phyloP scores from a whole-genome alignment of 2,797 vertebrate species.

The Oreochromis mossambicus region DNA sequence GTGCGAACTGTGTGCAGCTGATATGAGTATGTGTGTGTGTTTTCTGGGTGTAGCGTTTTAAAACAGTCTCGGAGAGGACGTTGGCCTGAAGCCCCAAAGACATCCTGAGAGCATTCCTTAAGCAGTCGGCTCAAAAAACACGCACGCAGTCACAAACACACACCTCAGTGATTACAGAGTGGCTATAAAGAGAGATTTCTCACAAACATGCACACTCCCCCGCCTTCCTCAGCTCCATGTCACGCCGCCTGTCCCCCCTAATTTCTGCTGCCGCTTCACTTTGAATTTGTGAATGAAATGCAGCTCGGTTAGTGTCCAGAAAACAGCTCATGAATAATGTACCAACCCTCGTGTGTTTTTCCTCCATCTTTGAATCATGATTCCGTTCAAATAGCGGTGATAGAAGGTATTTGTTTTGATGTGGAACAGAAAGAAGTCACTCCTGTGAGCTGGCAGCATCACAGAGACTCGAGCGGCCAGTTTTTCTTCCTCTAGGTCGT shows the following conservation, averaged over 20 bases:
- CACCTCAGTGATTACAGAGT: neutral
- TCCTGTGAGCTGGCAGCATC: neutral
- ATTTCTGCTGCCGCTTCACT: constrained; percentile 41
- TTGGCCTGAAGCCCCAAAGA: constrained; percentile 23
- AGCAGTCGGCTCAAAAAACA: neutral
- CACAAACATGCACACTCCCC: neutral
- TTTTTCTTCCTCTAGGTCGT: neutral
- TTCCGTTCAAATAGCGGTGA: neutral
- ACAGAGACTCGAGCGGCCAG: neutral
- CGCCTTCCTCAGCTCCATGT: neutral
- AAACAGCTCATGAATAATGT: constrained; percentile 63
- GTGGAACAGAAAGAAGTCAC: constrained; percentile 8
- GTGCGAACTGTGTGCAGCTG: neutral
- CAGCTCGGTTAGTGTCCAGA: constrained; percentile 34
- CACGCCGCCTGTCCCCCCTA: neutral
- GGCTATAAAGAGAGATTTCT: constrained; percentile 4
- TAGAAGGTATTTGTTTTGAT: constrained; percentile 25
- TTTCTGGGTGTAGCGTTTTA: constrained; percentile 47
- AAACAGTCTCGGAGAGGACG: constrained; percentile 32
- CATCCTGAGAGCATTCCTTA: constrained; percentile 23
- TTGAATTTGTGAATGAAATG: constrained; percentile 68
- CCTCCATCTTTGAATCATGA: neutral
- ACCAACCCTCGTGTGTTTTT: constrained; percentile 21
- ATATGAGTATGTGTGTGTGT: constrained; percentile 10
- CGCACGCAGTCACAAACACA: neutral